These are phyloP conservation scores for Itoplectis maculator DNA, from an alignment of 2,888 invertebrate species.

Conservation along the genomic window DNA sequence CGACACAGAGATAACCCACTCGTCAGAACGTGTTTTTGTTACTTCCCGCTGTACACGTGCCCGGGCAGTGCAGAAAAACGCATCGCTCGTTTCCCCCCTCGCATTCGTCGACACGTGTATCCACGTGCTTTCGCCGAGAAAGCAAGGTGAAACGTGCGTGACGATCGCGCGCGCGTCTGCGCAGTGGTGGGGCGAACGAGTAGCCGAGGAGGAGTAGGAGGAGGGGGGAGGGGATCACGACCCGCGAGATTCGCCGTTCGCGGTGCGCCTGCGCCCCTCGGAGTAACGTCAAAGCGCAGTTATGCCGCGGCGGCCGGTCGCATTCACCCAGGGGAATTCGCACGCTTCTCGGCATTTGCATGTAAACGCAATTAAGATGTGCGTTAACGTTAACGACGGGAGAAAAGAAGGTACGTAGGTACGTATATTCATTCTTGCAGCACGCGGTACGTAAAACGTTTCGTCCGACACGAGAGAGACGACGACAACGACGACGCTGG, in stretches of 20 bases:
- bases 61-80: neutral
- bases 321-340: conserved; percentile 53
- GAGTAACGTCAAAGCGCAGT: conserved; percentile 62
- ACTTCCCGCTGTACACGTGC: conserved; percentile 10
- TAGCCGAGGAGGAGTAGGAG: no score
- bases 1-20: neutral
- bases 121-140: conserved; percentile 27
- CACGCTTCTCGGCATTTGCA: conserved; percentile 75
- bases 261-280: conserved; percentile 26
- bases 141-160: conserved; percentile 50
- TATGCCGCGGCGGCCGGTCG: conserved; percentile 44
- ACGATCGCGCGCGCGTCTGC: conserved; percentile 9
- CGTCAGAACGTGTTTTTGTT: neutral
- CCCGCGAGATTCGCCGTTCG: conserved; percentile 19
- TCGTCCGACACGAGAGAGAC: conserved; percentile 10
- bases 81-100: conserved; percentile 14
- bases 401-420: conserved; percentile 49
- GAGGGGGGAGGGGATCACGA: conserved; percentile 46
- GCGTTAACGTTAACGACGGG: conserved; percentile 72
- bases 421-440: conserved; percentile 32
- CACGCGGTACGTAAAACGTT: conserved; percentile 28
- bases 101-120: conserved; percentile 15
- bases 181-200: conserved; percentile 17
- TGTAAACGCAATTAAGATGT: conserved; percentile 78
- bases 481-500: neutral